Evolutionary conservation across 1,140 invertebrate genomes (phyloP).

Genomic region (Octopus sinensis): DNA sequence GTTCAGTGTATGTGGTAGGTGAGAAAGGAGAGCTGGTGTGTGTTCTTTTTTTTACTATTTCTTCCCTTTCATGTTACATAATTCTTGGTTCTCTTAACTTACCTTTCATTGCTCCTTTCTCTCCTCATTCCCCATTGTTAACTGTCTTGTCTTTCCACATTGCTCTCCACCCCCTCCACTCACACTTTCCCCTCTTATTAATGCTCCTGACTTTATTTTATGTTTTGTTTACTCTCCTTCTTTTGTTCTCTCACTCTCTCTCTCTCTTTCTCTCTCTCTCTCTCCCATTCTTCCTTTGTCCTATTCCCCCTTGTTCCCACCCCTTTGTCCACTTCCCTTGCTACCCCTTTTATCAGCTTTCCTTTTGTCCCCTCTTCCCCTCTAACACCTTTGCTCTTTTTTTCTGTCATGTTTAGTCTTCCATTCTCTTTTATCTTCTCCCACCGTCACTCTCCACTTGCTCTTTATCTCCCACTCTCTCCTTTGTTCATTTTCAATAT

Average conservation of each 20-base stretch:
- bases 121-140: too few species aligned
- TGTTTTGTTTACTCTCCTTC: neutral
- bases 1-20: too few species aligned
- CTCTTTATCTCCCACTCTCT: neutral
- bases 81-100: too few species aligned
- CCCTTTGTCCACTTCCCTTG: neutral
- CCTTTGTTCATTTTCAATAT: neutral
- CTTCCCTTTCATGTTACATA: too few species aligned
- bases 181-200: neutral
- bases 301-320: neutral
- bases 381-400: neutral
- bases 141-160: neutral
- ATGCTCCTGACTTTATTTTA: neutral
- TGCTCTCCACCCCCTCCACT: neutral
- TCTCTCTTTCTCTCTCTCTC: too few species aligned
- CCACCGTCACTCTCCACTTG: neutral
- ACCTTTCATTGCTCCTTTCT: too few species aligned
- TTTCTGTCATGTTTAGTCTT: neutral
- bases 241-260: neutral
- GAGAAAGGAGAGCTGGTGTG: too few species aligned
- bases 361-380: too few species aligned
- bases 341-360: neutral
- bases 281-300: neutral
- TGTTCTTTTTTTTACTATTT: too few species aligned
- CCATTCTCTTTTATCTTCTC: neutral